Base-by-base conservation (phyloP, 2,888 invertebrate species). In the Syrista parreyssii region DNA sequence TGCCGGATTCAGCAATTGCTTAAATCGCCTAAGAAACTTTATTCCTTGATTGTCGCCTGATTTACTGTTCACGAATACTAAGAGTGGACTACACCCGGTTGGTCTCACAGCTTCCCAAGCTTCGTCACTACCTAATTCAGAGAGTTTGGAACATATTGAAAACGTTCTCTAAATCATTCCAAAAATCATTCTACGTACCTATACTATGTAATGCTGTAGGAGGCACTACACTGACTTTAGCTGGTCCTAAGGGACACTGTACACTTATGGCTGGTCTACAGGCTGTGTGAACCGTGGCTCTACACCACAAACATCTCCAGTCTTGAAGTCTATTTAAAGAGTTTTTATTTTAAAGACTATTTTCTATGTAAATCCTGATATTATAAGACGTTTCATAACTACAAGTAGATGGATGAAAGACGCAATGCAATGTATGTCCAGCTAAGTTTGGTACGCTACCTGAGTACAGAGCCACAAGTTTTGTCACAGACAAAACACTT, bases 11-110 rank as follows among this genome's bases (percentile, higher is more conserved):
- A 99, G 93, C 78, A 99, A 94, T 92, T 98, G 98, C 91, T 97
- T 98, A 93, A 99, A 98, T 82, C 98, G 95, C 76, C 98, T 94
- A 83, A 99, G 94, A 93, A 99, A 98, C 92, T 98, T 98, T 55
- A 98, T 96, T 82, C 99, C 99, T 92, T 99, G 99, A 93, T 98
- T 98, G 93, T 99, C 99, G 86, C 99, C 95, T 85, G 98, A 98
- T 93, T 98, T 97, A 82, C 98, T 98, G 93, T 99, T 99, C 89
- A 99, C 98, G 92, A 99, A 98, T 81, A 99, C 99, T 83, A 99
- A 94, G 78, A 99, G 94, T 23, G 99, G 99, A 82, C 94, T 94
- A 86, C 94, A 94, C 30, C 94, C 93, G 75, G 90, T 92, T 23
- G 93, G 93, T 81, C 93, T 89, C 0, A 95, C 95, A 35, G 96